Evolutionary conservation across 2,113 vertebrate species (phyloP).

Genomic region (Nycticorax nycticorax): DNA sequence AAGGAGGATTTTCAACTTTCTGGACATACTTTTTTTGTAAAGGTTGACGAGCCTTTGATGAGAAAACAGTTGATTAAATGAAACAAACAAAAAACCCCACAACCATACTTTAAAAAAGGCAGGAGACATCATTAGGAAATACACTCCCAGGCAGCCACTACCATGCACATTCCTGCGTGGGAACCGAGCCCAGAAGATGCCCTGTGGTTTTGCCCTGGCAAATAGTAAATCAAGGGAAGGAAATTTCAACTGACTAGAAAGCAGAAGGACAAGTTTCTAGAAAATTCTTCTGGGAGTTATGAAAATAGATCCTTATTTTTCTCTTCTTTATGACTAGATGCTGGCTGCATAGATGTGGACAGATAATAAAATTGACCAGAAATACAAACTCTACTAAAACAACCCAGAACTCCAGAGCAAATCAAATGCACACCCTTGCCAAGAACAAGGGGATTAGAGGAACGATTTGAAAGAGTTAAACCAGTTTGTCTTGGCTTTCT

Average conservation of each 20-base stretch:
- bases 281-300: not conserved
- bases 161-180: fast-evolving
- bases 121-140: not conserved
- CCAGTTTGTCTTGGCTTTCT: not conserved
- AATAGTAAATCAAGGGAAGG: not conserved
- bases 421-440: not conserved
- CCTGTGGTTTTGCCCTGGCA: slow-evolving; percentile 11
- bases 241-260: slow-evolving; percentile 21
- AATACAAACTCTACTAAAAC: not conserved
- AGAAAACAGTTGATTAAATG: not conserved
- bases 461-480: not conserved
- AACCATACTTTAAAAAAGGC: not conserved
- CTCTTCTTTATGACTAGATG: not conserved
- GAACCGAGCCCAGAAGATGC: not conserved
- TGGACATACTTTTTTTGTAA: not conserved
- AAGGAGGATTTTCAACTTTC: not conserved
- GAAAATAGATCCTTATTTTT: not conserved
- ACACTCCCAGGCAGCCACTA: not conserved
- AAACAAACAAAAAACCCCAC: not conserved
- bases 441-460: not conserved
- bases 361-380: not conserved
- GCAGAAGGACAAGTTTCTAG: not conserved
- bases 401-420: not conserved
- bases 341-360: not conserved
- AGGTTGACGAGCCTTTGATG: not conserved